Evolutionary conservation across 2,888 invertebrate species (phyloP).

Genomic region (Pyrgus malvae): DNA sequence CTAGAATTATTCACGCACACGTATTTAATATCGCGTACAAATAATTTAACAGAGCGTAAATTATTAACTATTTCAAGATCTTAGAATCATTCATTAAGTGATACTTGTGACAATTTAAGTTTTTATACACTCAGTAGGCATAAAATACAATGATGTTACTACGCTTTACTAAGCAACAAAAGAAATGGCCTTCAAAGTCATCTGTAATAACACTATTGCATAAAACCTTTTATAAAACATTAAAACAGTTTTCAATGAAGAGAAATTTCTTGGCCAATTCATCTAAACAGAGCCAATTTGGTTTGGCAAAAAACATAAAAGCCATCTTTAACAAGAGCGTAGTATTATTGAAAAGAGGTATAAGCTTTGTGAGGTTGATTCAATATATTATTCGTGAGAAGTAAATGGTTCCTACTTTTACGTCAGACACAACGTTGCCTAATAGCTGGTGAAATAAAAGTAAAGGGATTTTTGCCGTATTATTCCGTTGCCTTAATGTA

Average conservation of each 20-base stretch:
- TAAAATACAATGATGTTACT: neutral
- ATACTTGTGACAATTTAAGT: too few relatives aligned
- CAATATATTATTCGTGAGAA: neutral
- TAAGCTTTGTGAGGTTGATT: neutral
- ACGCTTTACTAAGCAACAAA: neutral
- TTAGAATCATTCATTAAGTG: too few relatives aligned
- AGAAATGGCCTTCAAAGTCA: conserved; percentile 2
- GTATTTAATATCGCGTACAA: too few relatives aligned
- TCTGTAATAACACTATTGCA: neutral
- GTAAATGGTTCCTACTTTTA: neutral
- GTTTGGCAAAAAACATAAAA: neutral
- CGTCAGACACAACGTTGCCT: neutral
- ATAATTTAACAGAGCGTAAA: too few relatives aligned
- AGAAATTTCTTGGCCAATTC: neutral
- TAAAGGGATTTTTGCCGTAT: too few relatives aligned
- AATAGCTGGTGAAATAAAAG: too few relatives aligned
- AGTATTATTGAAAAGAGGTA: neutral
- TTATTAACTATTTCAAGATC: too few relatives aligned
- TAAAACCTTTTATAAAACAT: neutral
- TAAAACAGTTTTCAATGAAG: neutral
- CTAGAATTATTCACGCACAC: too few relatives aligned
- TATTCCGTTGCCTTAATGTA: too few relatives aligned
- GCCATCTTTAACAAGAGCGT: neutral
- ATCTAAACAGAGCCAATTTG: neutral
- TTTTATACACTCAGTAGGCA: neutral